phyloP scores from a whole-genome alignment of 2,797 vertebrate species.

The Myripristis murdjan region DNA sequence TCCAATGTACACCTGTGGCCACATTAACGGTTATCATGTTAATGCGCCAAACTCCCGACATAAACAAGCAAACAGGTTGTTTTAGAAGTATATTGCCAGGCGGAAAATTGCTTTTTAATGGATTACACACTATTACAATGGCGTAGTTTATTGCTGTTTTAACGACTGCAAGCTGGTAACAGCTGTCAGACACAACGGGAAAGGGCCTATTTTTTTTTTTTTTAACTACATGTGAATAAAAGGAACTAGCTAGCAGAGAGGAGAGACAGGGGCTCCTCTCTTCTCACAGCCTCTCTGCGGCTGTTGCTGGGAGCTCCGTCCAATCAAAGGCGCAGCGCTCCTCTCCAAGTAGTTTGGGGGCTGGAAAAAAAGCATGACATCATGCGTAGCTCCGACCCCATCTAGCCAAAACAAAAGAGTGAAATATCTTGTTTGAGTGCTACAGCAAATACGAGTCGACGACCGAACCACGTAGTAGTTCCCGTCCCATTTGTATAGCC shows the following conservation, averaged over 20 bases:
- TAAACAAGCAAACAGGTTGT: too few relatives aligned
- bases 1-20: too few relatives aligned
- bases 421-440: constrained; percentile 29
- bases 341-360: constrained; percentile 64
- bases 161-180: too few relatives aligned
- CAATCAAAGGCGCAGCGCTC: constrained; percentile 77
- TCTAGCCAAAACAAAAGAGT: constrained; percentile 55
- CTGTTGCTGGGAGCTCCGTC: constrained; percentile 86
- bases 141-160: too few relatives aligned
- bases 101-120: too few relatives aligned
- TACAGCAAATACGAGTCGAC: constrained; percentile 17
- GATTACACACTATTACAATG: too few relatives aligned
- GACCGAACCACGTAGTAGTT: constrained; percentile 15
- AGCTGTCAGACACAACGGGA: too few relatives aligned
- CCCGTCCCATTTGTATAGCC: constrained; percentile 20
- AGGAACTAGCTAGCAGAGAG: constrained; percentile 1
- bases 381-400: constrained; percentile 67
- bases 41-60: too few relatives aligned
- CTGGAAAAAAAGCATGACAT: constrained; percentile 81
- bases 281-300: constrained; percentile 58
- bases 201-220: too few relatives aligned
- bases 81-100: too few relatives aligned
- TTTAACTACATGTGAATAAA: not conserved
- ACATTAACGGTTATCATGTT: too few relatives aligned
- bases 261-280: not conserved